phyloP scores from a whole-genome alignment of 2,797 vertebrate species.

The Tenualosa ilisha region DNA sequence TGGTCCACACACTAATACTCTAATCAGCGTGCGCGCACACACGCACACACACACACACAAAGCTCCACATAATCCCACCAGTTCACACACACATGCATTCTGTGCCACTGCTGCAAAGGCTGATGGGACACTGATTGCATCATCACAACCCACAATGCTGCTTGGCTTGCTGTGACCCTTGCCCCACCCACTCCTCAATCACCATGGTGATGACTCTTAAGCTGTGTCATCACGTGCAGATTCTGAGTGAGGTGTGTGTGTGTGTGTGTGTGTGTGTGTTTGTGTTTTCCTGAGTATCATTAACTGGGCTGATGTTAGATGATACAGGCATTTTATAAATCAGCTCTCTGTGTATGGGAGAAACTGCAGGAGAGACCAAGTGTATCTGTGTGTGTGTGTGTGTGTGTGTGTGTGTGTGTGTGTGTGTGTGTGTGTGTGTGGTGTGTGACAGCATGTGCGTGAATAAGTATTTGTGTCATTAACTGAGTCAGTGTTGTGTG shows the following conservation, averaged over 20 bases:
- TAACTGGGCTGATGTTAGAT: too few species aligned
- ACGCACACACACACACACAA: not conserved
- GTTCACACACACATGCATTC: not conserved
- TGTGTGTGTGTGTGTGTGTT: too few species aligned
- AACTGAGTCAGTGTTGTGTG: not conserved
- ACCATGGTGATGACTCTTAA: not conserved
- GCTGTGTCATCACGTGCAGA: not conserved
- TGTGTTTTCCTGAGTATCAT: too few species aligned
- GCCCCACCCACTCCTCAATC: not conserved
- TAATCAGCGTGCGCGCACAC: not conserved
- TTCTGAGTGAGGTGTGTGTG: not conserved
- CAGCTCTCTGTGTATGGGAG: too few species aligned
- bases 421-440: constrained; percentile 1
- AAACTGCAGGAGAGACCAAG: too few species aligned
- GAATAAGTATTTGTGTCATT: too few species aligned
- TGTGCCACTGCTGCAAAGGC: constrained; percentile 39
- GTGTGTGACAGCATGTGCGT: not conserved
- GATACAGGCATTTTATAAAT: too few species aligned
- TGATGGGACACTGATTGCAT: constrained; percentile 4
- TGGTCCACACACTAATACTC: not conserved
- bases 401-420: not conserved
- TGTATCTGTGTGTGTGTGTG: not conserved
- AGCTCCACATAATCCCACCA: not conserved
- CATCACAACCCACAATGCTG: not conserved
- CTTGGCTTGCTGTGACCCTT: not conserved